phyloP scores from a whole-genome alignment of 2,888 invertebrate species.

The Luperina nickerlii region DNA sequence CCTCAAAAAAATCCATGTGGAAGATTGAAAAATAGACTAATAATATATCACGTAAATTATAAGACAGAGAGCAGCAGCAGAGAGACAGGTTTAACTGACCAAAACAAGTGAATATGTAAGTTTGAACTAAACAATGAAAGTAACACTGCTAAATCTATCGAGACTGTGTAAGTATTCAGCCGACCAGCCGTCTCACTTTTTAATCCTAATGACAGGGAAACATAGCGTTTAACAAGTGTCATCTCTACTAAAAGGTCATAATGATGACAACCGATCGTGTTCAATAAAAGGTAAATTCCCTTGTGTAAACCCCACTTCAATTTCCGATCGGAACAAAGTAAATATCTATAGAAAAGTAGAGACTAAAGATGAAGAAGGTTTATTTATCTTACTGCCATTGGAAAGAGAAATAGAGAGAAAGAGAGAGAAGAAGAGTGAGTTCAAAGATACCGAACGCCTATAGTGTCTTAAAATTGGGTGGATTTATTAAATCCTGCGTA shows the following conservation, averaged over 20 bases:
- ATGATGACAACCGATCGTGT: slow-evolving; percentile 2
- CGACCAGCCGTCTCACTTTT: neutral
- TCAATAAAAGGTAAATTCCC: slow-evolving; percentile 6
- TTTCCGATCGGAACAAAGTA: too few species aligned
- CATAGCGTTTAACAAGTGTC: neutral
- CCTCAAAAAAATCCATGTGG: neutral
- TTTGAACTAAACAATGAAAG: neutral
- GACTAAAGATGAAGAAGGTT: neutral
- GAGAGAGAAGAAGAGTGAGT: neutral
- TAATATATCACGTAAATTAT: neutral
- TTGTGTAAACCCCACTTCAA: neutral
- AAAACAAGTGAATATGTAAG: neutral
- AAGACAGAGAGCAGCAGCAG: too few species aligned
- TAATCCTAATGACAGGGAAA: slow-evolving; percentile 7
- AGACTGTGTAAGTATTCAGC: neutral
- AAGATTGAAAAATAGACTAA: neutral
- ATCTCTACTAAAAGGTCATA: slow-evolving; percentile 1
- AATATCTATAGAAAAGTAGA: neutral
- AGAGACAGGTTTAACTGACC: neutral
- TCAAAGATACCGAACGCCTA: neutral
- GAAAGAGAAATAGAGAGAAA: neutral
- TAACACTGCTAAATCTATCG: neutral
- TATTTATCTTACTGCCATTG: neutral
- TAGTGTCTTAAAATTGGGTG: neutral
- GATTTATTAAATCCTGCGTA: too few species aligned